phyloP scores from a whole-genome alignment of 2,113 vertebrate species.

The Nanorana parkeri region DNA sequence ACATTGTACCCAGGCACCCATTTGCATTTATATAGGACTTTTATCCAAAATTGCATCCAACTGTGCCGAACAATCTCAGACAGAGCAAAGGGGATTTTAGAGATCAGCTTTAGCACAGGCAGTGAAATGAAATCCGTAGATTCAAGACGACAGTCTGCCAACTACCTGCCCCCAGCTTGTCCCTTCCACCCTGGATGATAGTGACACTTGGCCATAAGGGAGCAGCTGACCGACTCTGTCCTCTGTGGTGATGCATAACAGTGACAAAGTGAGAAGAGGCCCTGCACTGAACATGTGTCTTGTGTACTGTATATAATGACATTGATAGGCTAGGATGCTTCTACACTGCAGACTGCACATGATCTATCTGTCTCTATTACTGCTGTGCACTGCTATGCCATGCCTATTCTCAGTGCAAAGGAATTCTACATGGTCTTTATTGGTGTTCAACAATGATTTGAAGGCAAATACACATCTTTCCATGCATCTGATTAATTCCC shows the following conservation, averaged over 20 bases:
- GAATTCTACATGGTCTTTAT: too few relatives aligned
- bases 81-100: conserved; percentile 49
- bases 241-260: conserved; percentile 4
- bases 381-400: neutral
- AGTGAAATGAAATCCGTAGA: conserved; percentile 46
- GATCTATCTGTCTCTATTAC: neutral
- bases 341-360: neutral
- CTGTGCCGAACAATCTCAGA: conserved; percentile 45
- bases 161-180: conserved; percentile 31
- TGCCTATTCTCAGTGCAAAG: too few relatives aligned
- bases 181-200: conserved; percentile 44
- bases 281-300: conserved; percentile 30
- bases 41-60: conserved; percentile 55
- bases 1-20: conserved; percentile 47
- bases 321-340: conserved; percentile 12
- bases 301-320: conserved; percentile 26
- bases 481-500: too few relatives aligned
- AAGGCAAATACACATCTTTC: too few relatives aligned
- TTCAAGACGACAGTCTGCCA: conserved; percentile 49
- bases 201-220: conserved; percentile 26
- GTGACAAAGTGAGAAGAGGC: conserved; percentile 36
- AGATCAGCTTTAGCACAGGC: conserved; percentile 41
- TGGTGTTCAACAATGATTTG: too few relatives aligned
- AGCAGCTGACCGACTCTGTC: conserved; percentile 8
- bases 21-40: conserved; percentile 58